Evolutionary conservation across 1,140 invertebrate species (phyloP).

Genomic region (Achroia grisella): DNA sequence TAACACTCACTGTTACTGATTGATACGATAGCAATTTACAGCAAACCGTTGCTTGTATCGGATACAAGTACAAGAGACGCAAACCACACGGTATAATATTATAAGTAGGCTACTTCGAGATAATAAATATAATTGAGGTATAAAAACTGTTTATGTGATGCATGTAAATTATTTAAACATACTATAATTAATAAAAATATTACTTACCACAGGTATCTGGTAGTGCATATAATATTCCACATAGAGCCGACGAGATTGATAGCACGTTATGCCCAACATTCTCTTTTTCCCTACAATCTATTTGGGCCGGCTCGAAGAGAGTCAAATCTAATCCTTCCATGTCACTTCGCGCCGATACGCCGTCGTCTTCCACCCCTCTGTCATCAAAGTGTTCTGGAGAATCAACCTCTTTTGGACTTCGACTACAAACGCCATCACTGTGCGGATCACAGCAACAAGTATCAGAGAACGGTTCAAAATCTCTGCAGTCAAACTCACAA

Average conservation of each 20-base stretch:
- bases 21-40: conserved; percentile 61
- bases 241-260: conserved; percentile 34
- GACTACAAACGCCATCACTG: conserved; percentile 65
- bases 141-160: no score
- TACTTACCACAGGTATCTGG: conserved; percentile 49
- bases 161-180: conserved; percentile 6
- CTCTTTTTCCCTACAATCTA: conserved; percentile 54
- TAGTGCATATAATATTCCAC: conserved; percentile 54
- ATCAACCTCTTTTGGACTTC: conserved; percentile 67
- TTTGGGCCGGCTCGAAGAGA: conserved; percentile 77
- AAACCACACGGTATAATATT: conserved; percentile 27
- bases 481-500: conserved; percentile 69
- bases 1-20: conserved; percentile 54
- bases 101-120: conserved; percentile 13
- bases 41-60: conserved; percentile 64
- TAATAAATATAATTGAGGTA: conserved; percentile 37
- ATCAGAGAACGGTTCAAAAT: conserved; percentile 75
- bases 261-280: conserved; percentile 44
- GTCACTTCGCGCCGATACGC: conserved; percentile 75
- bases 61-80: conserved; percentile 43
- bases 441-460: conserved; percentile 71
- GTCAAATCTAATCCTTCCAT: conserved; percentile 81
- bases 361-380: conserved; percentile 53
- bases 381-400: conserved; percentile 65
- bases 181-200: conserved; percentile 17